These are phyloP conservation scores for Ranitomeya imitator DNA, from an alignment of 2,113 vertebrate genomes.

Conservation along the genomic window DNA sequence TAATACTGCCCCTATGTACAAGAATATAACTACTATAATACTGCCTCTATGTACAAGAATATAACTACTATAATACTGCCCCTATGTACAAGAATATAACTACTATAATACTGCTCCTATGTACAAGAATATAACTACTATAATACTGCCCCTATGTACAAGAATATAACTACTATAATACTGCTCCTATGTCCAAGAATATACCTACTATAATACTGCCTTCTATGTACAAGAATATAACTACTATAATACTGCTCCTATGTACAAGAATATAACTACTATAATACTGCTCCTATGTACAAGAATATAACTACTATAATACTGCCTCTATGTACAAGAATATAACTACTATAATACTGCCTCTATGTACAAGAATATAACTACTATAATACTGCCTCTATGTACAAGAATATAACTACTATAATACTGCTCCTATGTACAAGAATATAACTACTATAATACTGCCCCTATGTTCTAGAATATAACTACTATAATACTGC, in stretches of 20 bases:
- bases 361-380: background rate
- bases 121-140: background rate
- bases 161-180: slow-evolving; percentile 6
- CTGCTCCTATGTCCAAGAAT: background rate
- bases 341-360: background rate
- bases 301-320: too few species aligned
- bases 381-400: background rate
- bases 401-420: background rate
- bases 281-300: too few species aligned
- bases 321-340: too few species aligned
- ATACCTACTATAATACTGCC: background rate
- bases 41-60: background rate
- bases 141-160: background rate
- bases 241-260: too few species aligned
- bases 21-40: slow-evolving; percentile 21
- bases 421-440: slow-evolving; percentile 12
- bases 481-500: slow-evolving; percentile 3
- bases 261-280: too few species aligned
- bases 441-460: slow-evolving; percentile 3
- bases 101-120: slow-evolving; percentile 1
- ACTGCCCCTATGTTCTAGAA: background rate
- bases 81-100: slow-evolving; percentile 3
- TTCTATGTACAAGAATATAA: too few species aligned
- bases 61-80: slow-evolving; percentile 1
- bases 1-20: slow-evolving; percentile 4